These are phyloP conservation scores for Periphyllus acericola DNA, from an alignment of 2,888 invertebrate species.

Conservation along the genomic window DNA sequence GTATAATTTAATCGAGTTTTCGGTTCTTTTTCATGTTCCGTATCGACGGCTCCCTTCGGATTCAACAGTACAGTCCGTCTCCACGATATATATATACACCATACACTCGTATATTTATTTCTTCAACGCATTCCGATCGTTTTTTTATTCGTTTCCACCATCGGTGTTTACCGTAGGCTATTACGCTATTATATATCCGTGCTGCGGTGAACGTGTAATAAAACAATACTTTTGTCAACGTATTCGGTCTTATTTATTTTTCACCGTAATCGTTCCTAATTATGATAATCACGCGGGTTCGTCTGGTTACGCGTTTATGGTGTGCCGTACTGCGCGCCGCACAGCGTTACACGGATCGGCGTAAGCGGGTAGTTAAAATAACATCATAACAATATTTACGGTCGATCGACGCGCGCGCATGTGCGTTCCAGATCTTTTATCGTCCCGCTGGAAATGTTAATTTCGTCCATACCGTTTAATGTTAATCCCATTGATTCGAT, in stretches of 20 bases:
- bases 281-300: slow-evolving; percentile 20
- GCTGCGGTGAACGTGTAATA: too few relatives aligned
- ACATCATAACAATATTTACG: slow-evolving; percentile 26
- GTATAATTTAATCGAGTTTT: too few relatives aligned
- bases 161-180: too few relatives aligned
- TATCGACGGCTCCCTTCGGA: too few relatives aligned
- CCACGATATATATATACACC: too few relatives aligned
- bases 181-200: too few relatives aligned
- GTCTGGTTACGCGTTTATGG: neutral
- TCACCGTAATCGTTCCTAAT: neutral
- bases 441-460: slow-evolving; percentile 27
- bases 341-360: neutral
- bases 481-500: slow-evolving; percentile 36
- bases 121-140: too few relatives aligned
- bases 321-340: neutral
- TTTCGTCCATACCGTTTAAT: slow-evolving; percentile 14
- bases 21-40: too few relatives aligned
- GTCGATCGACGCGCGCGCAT: neutral
- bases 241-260: slow-evolving; percentile 10
- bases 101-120: too few relatives aligned
- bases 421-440: slow-evolving; percentile 19
- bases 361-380: slow-evolving; percentile 8
- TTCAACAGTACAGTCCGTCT: too few relatives aligned
- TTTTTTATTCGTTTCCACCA: too few relatives aligned
- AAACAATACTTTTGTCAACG: neutral